A percentile compares a stretch with the other conserved stretches of the same genome.
Evolutionary conservation across 1,140 invertebrate species (phyloP).

Genomic region (Camponotus floridanus): DNA sequence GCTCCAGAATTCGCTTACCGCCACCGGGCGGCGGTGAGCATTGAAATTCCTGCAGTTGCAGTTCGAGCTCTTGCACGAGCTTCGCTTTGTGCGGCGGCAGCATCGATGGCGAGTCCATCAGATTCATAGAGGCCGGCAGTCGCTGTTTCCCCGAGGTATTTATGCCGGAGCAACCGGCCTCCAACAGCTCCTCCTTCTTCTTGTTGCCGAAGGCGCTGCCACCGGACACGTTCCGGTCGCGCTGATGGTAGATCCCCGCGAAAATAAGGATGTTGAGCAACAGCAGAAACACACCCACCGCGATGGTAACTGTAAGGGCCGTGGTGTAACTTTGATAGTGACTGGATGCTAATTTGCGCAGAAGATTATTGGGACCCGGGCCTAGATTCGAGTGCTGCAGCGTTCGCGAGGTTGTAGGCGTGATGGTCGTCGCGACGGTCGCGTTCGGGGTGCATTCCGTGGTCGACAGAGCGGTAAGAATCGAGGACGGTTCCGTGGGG

Average conservation of each 20-base stretch:
- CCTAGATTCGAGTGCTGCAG: constrained; percentile 78
- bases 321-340: constrained; percentile 96
- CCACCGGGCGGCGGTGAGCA: constrained; percentile 87
- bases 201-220: constrained; percentile 86
- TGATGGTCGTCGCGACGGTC: constrained; percentile 83
- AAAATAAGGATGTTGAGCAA: constrained; percentile 97
- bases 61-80: constrained; percentile 89
- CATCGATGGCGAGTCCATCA: constrained; percentile 84
- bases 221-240: constrained; percentile 88
- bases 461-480: constrained; percentile 76
- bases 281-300: constrained; percentile 95
- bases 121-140: constrained; percentile 84
- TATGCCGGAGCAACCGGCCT: constrained; percentile 89
- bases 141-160: constrained; percentile 88
- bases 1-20: constrained; percentile 85
- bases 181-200: constrained; percentile 91
- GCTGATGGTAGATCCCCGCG: constrained; percentile 97
- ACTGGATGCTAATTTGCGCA: constrained; percentile 91
- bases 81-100: constrained; percentile 88
- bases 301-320: constrained; percentile 96
- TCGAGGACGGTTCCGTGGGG: constrained; percentile 83
- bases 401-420: constrained; percentile 80
- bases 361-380: constrained; percentile 88
- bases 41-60: constrained; percentile 89
- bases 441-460: constrained; percentile 84